Conservation (phyloP, 2,888 invertebrate genomes). For the Argyresthia goedartella region DNA sequence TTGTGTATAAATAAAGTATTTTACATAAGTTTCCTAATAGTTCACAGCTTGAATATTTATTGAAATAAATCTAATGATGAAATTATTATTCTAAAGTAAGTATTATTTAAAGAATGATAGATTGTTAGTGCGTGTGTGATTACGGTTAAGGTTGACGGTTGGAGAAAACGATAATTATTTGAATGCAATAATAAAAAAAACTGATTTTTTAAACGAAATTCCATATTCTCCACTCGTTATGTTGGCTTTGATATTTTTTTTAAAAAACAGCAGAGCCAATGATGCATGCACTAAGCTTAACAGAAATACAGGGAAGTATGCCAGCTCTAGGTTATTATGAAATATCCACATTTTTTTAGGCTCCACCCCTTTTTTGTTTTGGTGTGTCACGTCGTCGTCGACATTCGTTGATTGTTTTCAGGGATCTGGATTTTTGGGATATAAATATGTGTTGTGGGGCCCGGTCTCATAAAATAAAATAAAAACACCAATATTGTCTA, state of each 20-base stretch:
- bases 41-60: too few relatives aligned
- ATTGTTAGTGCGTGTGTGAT: constrained; percentile 54
- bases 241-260: constrained; percentile 4
- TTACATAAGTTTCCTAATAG: too few relatives aligned
- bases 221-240: background rate
- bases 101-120: constrained; percentile 48
- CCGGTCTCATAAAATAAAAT: background rate
- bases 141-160: constrained; percentile 27
- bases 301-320: constrained; percentile 61
- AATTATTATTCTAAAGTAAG: too few relatives aligned
- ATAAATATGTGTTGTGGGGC: constrained; percentile 2
- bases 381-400: too few relatives aligned
- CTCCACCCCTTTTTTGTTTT: too few relatives aligned
- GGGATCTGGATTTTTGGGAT: too few relatives aligned
- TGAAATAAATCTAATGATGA: too few relatives aligned
- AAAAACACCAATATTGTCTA: background rate
- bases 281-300: constrained; percentile 56
- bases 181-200: background rate
- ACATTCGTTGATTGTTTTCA: too few relatives aligned
- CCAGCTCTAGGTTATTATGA: constrained; percentile 22
- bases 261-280: constrained; percentile 25
- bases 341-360: too few relatives aligned
- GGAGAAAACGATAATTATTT: background rate
- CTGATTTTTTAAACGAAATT: constrained; percentile 9
- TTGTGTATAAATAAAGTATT: too few relatives aligned